Percentiles rank a stretch among this genome's conserved stretches.
These are phyloP conservation scores for Nymphalis urticae DNA, from an alignment of 2,888 invertebrate species.

Conservation along the genomic window DNA sequence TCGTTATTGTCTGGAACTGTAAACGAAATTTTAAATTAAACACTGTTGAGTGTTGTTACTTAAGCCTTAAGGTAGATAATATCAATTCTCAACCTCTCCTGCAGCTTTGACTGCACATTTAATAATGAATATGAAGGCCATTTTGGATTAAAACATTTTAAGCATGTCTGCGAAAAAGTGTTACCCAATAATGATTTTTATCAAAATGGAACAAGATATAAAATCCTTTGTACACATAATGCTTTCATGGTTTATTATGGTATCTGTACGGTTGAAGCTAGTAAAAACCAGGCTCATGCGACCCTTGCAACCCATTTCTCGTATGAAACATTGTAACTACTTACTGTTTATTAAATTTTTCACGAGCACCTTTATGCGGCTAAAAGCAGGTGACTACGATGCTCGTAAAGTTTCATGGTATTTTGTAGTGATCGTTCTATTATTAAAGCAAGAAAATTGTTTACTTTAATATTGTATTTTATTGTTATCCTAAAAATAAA, in stretches of 20 bases:
- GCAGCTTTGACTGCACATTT: no score
- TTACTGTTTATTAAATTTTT: conserved; percentile 42
- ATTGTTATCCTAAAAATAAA: no score
- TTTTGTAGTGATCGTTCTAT: conserved; percentile 33
- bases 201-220: not conserved
- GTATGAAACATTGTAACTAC: conserved; percentile 39
- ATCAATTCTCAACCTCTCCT: no score
- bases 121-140: no score
- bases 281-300: conserved; percentile 7
- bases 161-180: no score
- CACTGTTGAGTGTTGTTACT: no score
- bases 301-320: conserved; percentile 31
- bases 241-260: not conserved
- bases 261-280: conserved; percentile 18
- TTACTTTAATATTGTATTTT: not conserved
- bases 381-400: conserved; percentile 34
- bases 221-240: not conserved
- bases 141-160: no score
- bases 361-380: conserved; percentile 36
- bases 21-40: no score
- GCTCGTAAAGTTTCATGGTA: conserved; percentile 29
- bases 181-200: no score
- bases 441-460: conserved; percentile 10
- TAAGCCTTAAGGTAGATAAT: no score
- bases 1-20: no score